These are phyloP conservation scores for Amorpha juglandis DNA, from an alignment of 2,888 invertebrate genomes.

Conservation along the genomic window DNA sequence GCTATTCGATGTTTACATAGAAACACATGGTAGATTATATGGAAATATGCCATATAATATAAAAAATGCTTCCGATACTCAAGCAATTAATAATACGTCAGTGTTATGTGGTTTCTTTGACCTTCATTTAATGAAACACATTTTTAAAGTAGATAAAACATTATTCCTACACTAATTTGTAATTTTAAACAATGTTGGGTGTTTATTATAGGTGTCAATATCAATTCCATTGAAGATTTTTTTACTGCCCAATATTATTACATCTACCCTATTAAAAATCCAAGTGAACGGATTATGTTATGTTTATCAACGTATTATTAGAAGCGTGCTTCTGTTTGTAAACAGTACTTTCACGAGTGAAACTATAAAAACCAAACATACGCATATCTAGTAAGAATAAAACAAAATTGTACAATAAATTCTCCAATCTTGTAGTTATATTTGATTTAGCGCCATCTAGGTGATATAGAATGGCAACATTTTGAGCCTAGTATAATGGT, in stretches of 20 bases:
- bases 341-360: neutral
- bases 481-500: no score
- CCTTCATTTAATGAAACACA: conserved; percentile 8
- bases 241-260: no score
- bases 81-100: neutral
- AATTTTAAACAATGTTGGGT: no score
- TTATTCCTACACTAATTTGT: no score
- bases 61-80: conserved; percentile 1
- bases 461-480: neutral
- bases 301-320: neutral
- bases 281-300: no score
- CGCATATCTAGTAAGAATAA: no score
- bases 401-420: no score
- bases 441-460: conserved; percentile 3
- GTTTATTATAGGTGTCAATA: no score
- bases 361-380: no score
- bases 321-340: neutral
- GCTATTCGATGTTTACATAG: neutral
- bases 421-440: no score
- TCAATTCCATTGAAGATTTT: no score
- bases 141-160: neutral
- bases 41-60: neutral
- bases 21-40: neutral
- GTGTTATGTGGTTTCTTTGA: conserved; percentile 10
- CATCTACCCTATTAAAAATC: no score